Evolutionary conservation across 2,797 vertebrate genomes (phyloP), one percentile per base, ranked within the genome.

Genomic region (Hephaestus fuliginosus): DNA sequence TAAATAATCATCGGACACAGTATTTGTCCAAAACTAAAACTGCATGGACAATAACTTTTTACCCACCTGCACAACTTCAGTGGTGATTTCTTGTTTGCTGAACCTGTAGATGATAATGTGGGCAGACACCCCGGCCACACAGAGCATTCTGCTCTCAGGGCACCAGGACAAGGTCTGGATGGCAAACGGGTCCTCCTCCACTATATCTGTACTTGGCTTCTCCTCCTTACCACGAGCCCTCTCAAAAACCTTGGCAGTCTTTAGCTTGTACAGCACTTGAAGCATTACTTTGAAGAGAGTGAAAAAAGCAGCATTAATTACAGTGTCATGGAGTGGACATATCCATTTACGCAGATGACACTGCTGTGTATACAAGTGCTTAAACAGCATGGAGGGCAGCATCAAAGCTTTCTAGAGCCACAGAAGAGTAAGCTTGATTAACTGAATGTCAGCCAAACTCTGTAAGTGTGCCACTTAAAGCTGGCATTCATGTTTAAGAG

Each of bases 171-270:
- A 89, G 79, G 97, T 98, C 92, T 99, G 98, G 93, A 99, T 97
- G 90, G 98, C 98, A 36, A 98, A 99, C 0, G 98, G 98, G 82
- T 99, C 98, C 94, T 99, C 98, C 58, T 99, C 98, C 53, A 98
- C 97, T 58, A 98, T 97, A 25, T 99, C 98, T 4, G 97, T 96
- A 73, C 90, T 97, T 7, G 96, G 95, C 83, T 96, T 97, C 79
- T 99, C 98, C 68, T 99, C 98, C 91, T 97, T 99, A 80, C 93
- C 93, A 51, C 96, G 95, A 57, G 97, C 95, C 81, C 97, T 97
- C 94, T 99, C 98, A 86, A 99, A 99, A 69, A 99, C 97, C 95
- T 99, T 99, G 89, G 97, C 97, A 48, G 98, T 99, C 96, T 99
- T 99, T 84, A 99, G 92, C 92, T 99, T 99, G 94, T 99, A 99